Percentiles rank a stretch among this genome's conserved stretches.
phyloP scores from a whole-genome alignment of 1,140 invertebrate species.

The Drosophila subpulchrella region DNA sequence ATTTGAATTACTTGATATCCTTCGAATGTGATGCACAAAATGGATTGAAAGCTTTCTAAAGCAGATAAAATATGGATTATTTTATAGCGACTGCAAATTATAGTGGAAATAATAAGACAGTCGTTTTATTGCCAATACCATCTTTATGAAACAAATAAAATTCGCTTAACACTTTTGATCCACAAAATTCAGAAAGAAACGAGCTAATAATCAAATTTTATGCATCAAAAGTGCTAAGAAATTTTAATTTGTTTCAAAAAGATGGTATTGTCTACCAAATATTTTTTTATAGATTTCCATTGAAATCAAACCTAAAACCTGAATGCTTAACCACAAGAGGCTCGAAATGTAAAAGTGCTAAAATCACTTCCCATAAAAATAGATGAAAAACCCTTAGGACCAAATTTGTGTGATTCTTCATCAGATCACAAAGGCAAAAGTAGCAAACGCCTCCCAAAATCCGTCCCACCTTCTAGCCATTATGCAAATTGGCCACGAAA shows the following conservation, averaged over 20 bases:
- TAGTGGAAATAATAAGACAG: too few relatives aligned
- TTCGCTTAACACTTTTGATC: too few relatives aligned
- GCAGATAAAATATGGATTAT: neutral
- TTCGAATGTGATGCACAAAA: neutral
- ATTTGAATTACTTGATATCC: constrained; percentile 25
- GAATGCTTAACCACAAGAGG: constrained; percentile 36
- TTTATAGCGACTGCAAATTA: too few relatives aligned
- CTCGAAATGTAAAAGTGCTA: constrained; percentile 14
- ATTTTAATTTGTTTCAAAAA: too few relatives aligned
- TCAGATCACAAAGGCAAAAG: constrained; percentile 3
- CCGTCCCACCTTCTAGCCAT: constrained; percentile 41
- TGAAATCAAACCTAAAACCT: constrained; percentile 6
- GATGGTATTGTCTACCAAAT: too few relatives aligned
- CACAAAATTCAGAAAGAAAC: too few relatives aligned
- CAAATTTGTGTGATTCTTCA: constrained; percentile 44
- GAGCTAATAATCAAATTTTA: too few relatives aligned
- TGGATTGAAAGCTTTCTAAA: neutral
- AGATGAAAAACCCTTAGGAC: constrained; percentile 22
- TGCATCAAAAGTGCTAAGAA: too few relatives aligned
- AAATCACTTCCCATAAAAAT: constrained; percentile 42
- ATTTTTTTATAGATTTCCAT: too few relatives aligned
- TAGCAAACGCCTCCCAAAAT: constrained; percentile 8
- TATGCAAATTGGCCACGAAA: constrained; percentile 71
- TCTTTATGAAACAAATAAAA: too few relatives aligned
- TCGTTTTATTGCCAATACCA: too few relatives aligned